Percentiles rank a stretch among this genome's conserved stretches.
These are phyloP conservation scores for Podiceps cristatus DNA, from an alignment of 2,113 vertebrate genomes.

Conservation along the genomic window DNA sequence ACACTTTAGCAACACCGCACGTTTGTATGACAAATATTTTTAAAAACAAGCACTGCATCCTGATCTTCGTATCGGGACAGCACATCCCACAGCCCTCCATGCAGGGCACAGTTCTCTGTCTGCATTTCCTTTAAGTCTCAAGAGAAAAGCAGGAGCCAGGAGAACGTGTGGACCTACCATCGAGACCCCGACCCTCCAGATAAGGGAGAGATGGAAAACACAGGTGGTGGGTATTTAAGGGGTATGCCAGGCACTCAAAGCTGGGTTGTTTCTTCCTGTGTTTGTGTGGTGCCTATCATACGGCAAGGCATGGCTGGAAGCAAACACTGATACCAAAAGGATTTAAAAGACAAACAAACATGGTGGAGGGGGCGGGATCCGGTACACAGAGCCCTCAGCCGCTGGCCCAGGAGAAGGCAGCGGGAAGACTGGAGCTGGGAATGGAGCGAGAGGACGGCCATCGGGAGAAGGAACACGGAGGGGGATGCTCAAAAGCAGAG, in stretches of 20 bases:
- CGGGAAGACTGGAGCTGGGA: background rate
- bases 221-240: too few relatives aligned
- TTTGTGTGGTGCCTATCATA: background rate
- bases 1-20: background rate
- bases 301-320: background rate
- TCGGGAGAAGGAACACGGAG: accelerated
- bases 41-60: background rate
- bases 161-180: background rate
- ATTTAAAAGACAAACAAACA: background rate
- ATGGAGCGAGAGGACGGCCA: accelerated
- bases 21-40: background rate
- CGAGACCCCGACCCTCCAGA: accelerated
- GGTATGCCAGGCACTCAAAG: background rate
- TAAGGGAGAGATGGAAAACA: background rate
- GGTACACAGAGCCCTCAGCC: background rate
- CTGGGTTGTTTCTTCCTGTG: background rate
- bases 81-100: background rate
- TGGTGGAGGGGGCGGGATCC: background rate
- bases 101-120: background rate
- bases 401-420: background rate
- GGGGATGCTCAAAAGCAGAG: background rate
- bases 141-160: background rate
- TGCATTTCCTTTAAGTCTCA: background rate
- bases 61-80: background rate
- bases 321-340: background rate